These are phyloP conservation scores for Nomada hirtipes DNA, from an alignment of 2,888 invertebrate genomes.

Conservation along the genomic window DNA sequence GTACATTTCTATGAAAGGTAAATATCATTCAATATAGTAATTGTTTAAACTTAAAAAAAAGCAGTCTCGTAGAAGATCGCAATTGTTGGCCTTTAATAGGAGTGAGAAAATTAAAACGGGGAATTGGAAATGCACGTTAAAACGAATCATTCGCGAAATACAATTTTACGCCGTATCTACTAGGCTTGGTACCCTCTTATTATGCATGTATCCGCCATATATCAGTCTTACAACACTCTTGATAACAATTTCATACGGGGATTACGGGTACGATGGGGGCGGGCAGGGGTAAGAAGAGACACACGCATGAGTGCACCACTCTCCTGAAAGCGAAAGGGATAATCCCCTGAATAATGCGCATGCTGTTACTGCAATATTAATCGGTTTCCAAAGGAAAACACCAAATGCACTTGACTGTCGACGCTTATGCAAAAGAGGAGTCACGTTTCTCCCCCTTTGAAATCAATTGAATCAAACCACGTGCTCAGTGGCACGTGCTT, in stretches of 20 bases:
- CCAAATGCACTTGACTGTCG: slow-evolving; percentile 44
- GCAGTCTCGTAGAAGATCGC: too few relatives aligned
- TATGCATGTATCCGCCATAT: slow-evolving; percentile 68
- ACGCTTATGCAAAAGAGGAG: slow-evolving; percentile 30
- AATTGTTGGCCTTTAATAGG: too few relatives aligned
- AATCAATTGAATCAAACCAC: not conserved
- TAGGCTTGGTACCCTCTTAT: slow-evolving; percentile 47
- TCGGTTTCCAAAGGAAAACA: slow-evolving; percentile 73
- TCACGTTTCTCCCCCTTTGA: not conserved
- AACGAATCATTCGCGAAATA: slow-evolving; percentile 51
- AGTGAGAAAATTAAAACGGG: too few relatives aligned
- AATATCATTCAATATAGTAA: too few relatives aligned
- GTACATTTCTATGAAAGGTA: too few relatives aligned
- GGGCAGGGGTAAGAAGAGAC: slow-evolving; percentile 56
- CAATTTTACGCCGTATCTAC: slow-evolving; percentile 55
- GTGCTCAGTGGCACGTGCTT: not conserved
- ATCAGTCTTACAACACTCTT: slow-evolving; percentile 76
- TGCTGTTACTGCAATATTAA: slow-evolving; percentile 80
- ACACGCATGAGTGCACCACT: slow-evolving; percentile 68
- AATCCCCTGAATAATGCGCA: slow-evolving; percentile 79
- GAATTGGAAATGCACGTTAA: not conserved
- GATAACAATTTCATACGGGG: slow-evolving; percentile 79
- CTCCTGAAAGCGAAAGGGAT: slow-evolving; percentile 76
- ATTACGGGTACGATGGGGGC: slow-evolving; percentile 67
- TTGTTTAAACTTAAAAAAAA: too few relatives aligned